Conservation (phyloP, 2,113 vertebrate genomes). For the Willisornis vidua region DNA sequence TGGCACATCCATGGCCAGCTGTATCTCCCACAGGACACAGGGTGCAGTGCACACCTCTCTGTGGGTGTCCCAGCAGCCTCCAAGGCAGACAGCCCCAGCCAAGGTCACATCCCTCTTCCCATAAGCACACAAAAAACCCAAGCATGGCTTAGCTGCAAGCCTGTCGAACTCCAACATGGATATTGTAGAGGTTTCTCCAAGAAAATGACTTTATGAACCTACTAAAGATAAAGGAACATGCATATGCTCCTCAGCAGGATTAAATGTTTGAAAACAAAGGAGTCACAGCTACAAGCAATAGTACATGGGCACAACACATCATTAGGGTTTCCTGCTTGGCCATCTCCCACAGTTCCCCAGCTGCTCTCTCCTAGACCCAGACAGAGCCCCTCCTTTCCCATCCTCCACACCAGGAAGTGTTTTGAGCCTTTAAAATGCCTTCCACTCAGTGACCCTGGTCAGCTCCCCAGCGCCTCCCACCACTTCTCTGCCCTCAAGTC, state of each 20-base stretch:
- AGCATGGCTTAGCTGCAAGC: background rate
- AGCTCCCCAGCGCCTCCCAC: background rate
- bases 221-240: background rate
- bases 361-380: background rate
- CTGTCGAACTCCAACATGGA: background rate
- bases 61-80: background rate
- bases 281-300: background rate
- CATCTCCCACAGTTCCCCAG: background rate
- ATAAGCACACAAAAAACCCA: background rate
- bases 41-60: background rate
- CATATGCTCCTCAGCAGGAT: background rate
- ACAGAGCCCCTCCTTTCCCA: background rate
- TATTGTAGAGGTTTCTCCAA: background rate
- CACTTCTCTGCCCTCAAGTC: background rate
- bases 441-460: fast-evolving
- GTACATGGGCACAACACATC: fast-evolving
- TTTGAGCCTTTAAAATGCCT: background rate
- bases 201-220: background rate
- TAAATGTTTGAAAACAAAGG: background rate
- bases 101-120: background rate
- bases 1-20: background rate
- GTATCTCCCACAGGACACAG: fast-evolving
- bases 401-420: background rate
- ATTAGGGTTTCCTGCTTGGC: background rate
- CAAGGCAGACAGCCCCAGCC: background rate